These are phyloP conservation scores for Diadegma fenestrale DNA, from an alignment of 2,888 invertebrate species.

Conservation along the genomic window DNA sequence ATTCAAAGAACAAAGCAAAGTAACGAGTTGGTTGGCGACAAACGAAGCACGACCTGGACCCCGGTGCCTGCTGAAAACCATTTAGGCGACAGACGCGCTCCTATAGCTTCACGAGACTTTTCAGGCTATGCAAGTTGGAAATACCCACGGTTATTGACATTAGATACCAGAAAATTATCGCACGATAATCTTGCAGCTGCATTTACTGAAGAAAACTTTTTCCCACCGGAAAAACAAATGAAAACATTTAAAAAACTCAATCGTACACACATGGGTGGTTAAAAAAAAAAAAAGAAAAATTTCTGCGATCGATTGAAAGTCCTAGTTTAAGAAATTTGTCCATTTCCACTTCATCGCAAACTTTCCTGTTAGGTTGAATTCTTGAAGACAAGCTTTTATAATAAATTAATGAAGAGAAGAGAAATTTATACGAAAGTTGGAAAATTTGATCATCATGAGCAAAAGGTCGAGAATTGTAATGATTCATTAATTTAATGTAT, in stretches of 20 bases:
- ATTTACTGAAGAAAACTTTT: slow-evolving; percentile 29
- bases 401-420: background rate
- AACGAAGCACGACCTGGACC: slow-evolving; percentile 51
- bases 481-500: background rate
- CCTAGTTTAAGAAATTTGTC: background rate
- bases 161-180: slow-evolving; percentile 68
- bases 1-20: slow-evolving; percentile 83
- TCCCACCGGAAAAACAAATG: background rate
- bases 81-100: slow-evolving; percentile 53
- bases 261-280: slow-evolving; percentile 5
- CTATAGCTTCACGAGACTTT: slow-evolving; percentile 39
- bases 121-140: slow-evolving; percentile 62
- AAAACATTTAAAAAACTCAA: slow-evolving; percentile 13
- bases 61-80: slow-evolving; percentile 54
- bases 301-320: too few relatives aligned
- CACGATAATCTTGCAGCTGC: slow-evolving; percentile 31
- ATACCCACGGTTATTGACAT: slow-evolving; percentile 78
- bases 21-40: slow-evolving; percentile 80
- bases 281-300: too few relatives aligned
- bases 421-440: slow-evolving; percentile 15
- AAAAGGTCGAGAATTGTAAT: slow-evolving; percentile 15
- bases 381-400: background rate
- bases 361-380: background rate
- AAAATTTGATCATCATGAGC: slow-evolving; percentile 29
- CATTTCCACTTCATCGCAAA: background rate